A percentile compares a stretch with the other conserved stretches of the same genome.
phyloP scores from a whole-genome alignment of 1,140 invertebrate species.

The Tetramorium alpestre region DNA sequence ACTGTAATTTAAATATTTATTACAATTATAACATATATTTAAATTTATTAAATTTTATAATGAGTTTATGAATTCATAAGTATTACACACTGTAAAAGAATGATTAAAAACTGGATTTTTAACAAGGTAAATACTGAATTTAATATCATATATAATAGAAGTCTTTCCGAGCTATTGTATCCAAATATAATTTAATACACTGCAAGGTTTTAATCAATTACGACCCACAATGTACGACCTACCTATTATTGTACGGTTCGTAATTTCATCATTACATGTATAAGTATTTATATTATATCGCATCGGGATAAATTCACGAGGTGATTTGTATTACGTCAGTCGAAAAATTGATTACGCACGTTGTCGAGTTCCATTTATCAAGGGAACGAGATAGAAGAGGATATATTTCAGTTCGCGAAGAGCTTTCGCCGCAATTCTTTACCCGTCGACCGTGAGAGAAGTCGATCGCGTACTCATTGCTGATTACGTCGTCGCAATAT shows the following conservation, averaged over 20 bases:
- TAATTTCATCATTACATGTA: background rate
- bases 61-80: background rate
- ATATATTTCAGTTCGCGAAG: constrained; percentile 6
- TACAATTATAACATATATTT: background rate
- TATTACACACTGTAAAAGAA: background rate
- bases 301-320: background rate
- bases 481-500: constrained; percentile 37
- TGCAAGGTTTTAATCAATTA: background rate
- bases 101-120: background rate
- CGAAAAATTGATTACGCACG: constrained; percentile 6
- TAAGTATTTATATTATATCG: constrained; percentile 30
- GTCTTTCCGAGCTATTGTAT: background rate
- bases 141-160: background rate
- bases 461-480: constrained; percentile 31
- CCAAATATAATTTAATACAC: background rate
- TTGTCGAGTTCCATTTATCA: background rate
- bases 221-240: background rate
- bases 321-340: background rate
- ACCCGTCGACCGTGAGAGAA: background rate
- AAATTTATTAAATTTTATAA: constrained; percentile 5
- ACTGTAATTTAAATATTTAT: constrained; percentile 5
- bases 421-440: constrained; percentile 16
- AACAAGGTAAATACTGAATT: background rate
- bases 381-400: background rate
- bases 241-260: background rate